Conservation (phyloP, 1,140 invertebrate genomes). For the Panagrolaimus sp. region DNA sequence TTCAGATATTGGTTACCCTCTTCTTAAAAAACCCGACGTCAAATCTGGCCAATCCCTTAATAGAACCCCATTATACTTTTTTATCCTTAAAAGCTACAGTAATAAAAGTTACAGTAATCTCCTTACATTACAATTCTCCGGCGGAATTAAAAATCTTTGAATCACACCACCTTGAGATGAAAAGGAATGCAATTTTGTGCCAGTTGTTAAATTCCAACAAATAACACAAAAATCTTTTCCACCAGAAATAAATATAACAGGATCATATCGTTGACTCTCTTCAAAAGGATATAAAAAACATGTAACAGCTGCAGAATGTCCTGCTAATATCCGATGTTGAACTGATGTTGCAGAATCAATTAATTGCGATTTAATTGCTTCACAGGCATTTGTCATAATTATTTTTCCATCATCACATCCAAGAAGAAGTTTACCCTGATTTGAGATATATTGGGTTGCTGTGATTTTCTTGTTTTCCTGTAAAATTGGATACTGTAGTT, state of each 20-base stretch:
- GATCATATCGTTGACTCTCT: slow-evolving; percentile 84
- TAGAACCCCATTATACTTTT: too few relatives aligned
- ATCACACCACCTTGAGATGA: slow-evolving; percentile 83
- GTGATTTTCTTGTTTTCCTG: slow-evolving; percentile 67
- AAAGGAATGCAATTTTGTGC: slow-evolving; percentile 82
- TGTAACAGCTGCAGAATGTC: slow-evolving; percentile 87
- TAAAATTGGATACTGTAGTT: slow-evolving; percentile 28
- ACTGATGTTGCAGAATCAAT: slow-evolving; percentile 65
- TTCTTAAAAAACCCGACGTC: too few relatives aligned
- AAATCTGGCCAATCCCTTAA: too few relatives aligned
- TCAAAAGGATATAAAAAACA: slow-evolving; percentile 90
- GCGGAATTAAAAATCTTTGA: slow-evolving; percentile 81
- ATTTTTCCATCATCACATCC: slow-evolving; percentile 94
- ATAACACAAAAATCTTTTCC: slow-evolving; percentile 95
- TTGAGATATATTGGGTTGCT: slow-evolving; percentile 82
- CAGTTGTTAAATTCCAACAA: slow-evolving; percentile 89
- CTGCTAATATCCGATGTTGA: slow-evolving; percentile 67
- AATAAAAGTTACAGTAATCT: slow-evolving; percentile 5
- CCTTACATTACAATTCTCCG: slow-evolving; percentile 80
- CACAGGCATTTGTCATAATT: slow-evolving; percentile 87
- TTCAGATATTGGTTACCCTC: too few relatives aligned
- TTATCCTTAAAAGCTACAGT: background rate
- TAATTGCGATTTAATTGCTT: slow-evolving; percentile 86
- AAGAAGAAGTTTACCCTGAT: slow-evolving; percentile 84
- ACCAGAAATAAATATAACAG: slow-evolving; percentile 82